Base-by-base conservation (phyloP, 2,113 vertebrate species). In the Panthera uncia region DNA sequence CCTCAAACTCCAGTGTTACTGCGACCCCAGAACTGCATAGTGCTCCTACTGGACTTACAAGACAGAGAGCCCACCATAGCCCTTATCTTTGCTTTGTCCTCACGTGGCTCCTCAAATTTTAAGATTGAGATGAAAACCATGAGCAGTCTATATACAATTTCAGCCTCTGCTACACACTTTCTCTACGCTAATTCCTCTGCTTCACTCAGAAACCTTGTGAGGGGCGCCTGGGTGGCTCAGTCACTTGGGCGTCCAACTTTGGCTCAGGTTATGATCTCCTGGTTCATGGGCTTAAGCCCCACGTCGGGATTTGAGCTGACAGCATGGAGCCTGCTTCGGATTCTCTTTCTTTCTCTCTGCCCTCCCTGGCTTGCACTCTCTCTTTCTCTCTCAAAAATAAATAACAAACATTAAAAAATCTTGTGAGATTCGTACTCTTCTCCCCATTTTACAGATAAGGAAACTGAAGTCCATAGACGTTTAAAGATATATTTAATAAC, bases 1-100 rank as follows among this genome's bases (percentile, higher is more conserved):
- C 50, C 31, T 85, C 81, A 41, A 80, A 69, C 18, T 66, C 65
- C 71, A 76, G 71, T 0, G 25, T 88, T 12, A 48, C 16, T 14
- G 16, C 0, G 13, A 23, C 55, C 57, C 65, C 8, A 18, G 41
- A 55, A 76, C 63, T 73, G 50, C 2, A 0, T 2, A 1, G 21
- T 19, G 31, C 12, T 65, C 38, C 5, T 48, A 16, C 1, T 10
- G 14, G 19, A n/a, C 33, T 45, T 15, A 2, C 3, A 11, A 84
- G 61, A 33, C 33, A 9, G 52, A 91, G 65, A 16, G 79, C 4
- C 2, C n/a, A 3, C 2, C 1, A 7, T 4, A 38, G 7, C 21
- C 36, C 31, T 68, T 33, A 8, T 5, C 33, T 68, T 57, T 31
- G 55, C 50, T n/a, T 41, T 63, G 11, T 21, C 16, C 36, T 63